Evolutionary conservation across 2,113 vertebrate species (phyloP), one percentile per base, ranked within the genome.

Genomic region (Pangasianodon hypophthalmus): DNA sequence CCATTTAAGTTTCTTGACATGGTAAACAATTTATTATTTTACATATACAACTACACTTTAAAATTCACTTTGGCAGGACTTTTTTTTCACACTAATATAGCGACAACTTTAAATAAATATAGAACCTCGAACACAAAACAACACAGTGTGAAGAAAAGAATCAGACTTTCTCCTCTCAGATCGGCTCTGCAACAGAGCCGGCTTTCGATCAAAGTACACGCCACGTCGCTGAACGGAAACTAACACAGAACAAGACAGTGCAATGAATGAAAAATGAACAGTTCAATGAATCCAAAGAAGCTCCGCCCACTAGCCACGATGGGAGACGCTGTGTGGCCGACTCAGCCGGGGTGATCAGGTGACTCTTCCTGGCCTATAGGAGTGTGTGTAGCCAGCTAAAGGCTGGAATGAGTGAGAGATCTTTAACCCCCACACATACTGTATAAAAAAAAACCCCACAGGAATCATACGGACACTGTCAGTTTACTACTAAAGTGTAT

Each of bases 161-260:
- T 83, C 9, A 7, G 54, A 24, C 5, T 84, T 29, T 44, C 41
- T 80, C 29, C 9, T 80, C 16, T 58, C 14, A 14, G 21, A 11
- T 16, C 19, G 32, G 14, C 26, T 62, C 86, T 46, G 26, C 24
- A 60, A 32, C 56, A n/a, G 56, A 81, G 46, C 16, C 44, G 19
- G 19, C 60, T 67, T 54, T 71, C 41, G 93, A 93, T 92, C 93
- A 91, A 91, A 91, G 88, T 90, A 93, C 92, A 92, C 89, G 92
- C 92, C 91, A 88, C 89, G 94, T 91, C 77, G 48, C 1, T 32
- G 89, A 91, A 88, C 92, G 94, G 91, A 90, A 88, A 90, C 91
- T 91, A 92, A 91, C 84, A 75, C 83, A 64, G 86, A 86, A 85
- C 83, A 90, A 85, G 56, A 90, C 87, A 88, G 88, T 85, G 86